phyloP scores from a whole-genome alignment of 2,888 invertebrate species.

The Eupithecia vulgata region DNA sequence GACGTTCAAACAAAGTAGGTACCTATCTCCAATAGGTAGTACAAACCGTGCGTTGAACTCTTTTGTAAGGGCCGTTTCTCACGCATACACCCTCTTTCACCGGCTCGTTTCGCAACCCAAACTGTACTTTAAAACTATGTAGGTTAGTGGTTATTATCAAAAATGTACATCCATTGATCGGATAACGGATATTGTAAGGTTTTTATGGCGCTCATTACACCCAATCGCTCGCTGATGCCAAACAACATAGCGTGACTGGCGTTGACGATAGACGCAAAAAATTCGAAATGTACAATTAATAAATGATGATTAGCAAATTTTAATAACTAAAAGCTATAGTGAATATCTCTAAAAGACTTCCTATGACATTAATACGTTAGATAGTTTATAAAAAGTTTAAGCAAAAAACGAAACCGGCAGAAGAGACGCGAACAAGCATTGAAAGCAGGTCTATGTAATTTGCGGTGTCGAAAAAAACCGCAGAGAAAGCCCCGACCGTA shows the following conservation, averaged over 20 bases:
- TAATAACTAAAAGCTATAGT: neutral
- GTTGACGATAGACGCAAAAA: constrained; percentile 49
- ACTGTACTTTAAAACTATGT: constrained; percentile 57
- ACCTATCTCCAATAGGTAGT: constrained; percentile 49
- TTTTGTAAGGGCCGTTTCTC: constrained; percentile 78
- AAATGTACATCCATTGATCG: constrained; percentile 47
- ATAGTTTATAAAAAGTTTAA: neutral
- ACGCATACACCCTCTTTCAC: constrained; percentile 61
- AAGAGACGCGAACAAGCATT: neutral
- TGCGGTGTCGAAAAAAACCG: constrained; percentile 18
- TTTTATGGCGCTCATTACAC: constrained; percentile 60
- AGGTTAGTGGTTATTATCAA: constrained; percentile 59
- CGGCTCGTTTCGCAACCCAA: constrained; percentile 49
- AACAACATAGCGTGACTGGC: constrained; percentile 65
- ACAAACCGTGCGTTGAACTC: constrained; percentile 80
- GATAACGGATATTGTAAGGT: constrained; percentile 64
- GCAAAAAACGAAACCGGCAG: constrained; percentile 11
- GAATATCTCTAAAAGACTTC: neutral
- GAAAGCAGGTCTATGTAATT: constrained; percentile 11
- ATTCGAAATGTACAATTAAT: constrained; percentile 33
- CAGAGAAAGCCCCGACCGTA: constrained; percentile 58
- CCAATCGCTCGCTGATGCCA: constrained; percentile 48
- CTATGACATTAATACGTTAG: constrained; percentile 6
- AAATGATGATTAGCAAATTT: neutral
- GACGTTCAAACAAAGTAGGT: constrained; percentile 44